phyloP scores from a whole-genome alignment of 2,113 vertebrate genomes.

The Shinisaurus crocodilurus region DNA sequence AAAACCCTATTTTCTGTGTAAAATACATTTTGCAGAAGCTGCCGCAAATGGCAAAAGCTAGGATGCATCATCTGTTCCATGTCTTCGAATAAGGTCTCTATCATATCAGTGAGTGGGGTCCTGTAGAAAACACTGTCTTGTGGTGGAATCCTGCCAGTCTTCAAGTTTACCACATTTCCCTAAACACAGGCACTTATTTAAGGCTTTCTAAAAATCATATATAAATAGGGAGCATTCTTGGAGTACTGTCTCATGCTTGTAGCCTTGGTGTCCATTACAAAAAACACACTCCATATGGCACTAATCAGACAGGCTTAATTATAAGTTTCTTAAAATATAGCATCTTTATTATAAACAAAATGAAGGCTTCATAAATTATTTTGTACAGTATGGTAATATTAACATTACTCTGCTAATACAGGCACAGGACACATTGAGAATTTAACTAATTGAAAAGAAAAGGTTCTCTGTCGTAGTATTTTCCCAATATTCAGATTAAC shows the following conservation, averaged over 20 bases:
- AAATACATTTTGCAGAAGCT: slow-evolving; percentile 35
- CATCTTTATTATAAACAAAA: slow-evolving; percentile 61
- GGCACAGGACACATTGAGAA: slow-evolving; percentile 17
- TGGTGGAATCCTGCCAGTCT: slow-evolving; percentile 50
- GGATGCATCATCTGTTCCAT: slow-evolving; percentile 8
- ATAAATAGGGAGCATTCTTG: slow-evolving; percentile 62
- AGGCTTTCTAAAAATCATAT: neutral
- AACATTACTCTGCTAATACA: slow-evolving; percentile 49
- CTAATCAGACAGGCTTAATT: slow-evolving; percentile 71
- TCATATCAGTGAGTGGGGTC: slow-evolving; percentile 9
- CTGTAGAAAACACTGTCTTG: slow-evolving; percentile 24
- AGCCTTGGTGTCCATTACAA: slow-evolving; percentile 56
- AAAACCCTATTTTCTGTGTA: neutral
- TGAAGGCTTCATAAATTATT: slow-evolving; percentile 29
- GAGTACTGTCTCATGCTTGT: slow-evolving; percentile 53
- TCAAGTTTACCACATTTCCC: slow-evolving; percentile 34
- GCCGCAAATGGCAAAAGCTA: slow-evolving; percentile 27
- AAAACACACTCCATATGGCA: slow-evolving; percentile 71
- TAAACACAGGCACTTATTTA: slow-evolving; percentile 9
- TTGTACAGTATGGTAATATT: slow-evolving; percentile 54
- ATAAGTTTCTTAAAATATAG: slow-evolving; percentile 75
- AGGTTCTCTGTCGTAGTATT: slow-evolving; percentile 37
- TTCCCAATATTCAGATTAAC: neutral
- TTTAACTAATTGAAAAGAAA: slow-evolving; percentile 52
- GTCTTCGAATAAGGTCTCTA: slow-evolving; percentile 7